Evolutionary conservation across 2,888 invertebrate genomes (phyloP), one percentile per base, ranked within the genome.

Genomic region (Oscheius sp.): DNA sequence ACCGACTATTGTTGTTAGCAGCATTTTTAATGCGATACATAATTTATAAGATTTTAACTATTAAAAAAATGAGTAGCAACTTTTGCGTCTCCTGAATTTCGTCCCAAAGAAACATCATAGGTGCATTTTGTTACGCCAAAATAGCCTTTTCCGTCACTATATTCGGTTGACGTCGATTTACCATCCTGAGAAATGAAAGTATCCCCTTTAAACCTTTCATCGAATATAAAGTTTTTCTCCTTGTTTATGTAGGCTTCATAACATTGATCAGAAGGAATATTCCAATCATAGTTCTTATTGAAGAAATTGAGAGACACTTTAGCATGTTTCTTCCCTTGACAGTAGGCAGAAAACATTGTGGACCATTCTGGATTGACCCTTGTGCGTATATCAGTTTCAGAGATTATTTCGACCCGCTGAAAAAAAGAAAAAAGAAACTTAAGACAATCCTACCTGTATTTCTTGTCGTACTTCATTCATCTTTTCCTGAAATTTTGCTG

Each of bases 31-130:
- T n/a, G n/a, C n/a, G n/a, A n/a, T n/a, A n/a, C n/a, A n/a, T n/a
- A n/a, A n/a, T n/a, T n/a, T n/a, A n/a, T n/a, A n/a, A n/a, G n/a
- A n/a, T n/a, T n/a, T n/a, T n/a, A n/a, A n/a, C n/a, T n/a, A n/a
- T 51, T 32, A 9, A 14, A 6, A n/a, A 51, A 51, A 30, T 51
- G 51, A 26, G 51, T 51, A 30, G 51, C 51, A 30, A 51, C 51
- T 2, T 2, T 2, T 12, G 51, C 30, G 30, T 51, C 2, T 26
- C 51, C 51, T 14, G 6, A 12, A 30, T 51, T 32, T 30, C 51
- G 28, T 51, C 32, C 51, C 14, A 51, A 32, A 5, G 28, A 6
- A 20, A 32, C 51, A 51, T 51, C 51, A 51, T 51, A 51, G 2
- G n/a, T 14, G n/a, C 51, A 51, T n/a, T 51, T 51, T n/a, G 30